These are phyloP conservation scores for Aphodius granarius DNA, from an alignment of 2,888 invertebrate species.

Conservation along the genomic window DNA sequence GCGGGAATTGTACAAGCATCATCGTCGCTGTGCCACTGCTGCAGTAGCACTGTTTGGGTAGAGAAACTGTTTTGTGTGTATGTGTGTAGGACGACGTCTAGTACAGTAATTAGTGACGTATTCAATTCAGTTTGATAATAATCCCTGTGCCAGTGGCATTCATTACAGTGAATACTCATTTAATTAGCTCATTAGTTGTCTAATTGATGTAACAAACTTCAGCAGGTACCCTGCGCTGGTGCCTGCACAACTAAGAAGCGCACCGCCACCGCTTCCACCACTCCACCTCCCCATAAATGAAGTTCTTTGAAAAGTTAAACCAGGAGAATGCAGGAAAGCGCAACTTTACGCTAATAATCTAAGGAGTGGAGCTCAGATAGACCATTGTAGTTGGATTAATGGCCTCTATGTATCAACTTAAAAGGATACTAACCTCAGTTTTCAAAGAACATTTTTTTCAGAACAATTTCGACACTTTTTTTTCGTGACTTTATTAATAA, in stretches of 20 bases:
- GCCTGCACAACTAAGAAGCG: not conserved
- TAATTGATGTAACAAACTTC: conserved; percentile 56
- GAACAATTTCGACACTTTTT: too few relatives aligned
- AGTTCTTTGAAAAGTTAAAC: conserved; percentile 15
- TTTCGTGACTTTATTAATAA: not conserved
- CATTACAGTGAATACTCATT: conserved; percentile 57
- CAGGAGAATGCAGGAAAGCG: not conserved
- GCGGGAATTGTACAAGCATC: not conserved
- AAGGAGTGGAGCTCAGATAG: not conserved
- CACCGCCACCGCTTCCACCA: not conserved
- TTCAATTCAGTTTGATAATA: conserved; percentile 46
- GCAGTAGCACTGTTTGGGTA: not conserved
- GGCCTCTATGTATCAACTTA: not conserved
- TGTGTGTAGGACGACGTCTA: conserved; percentile 10
- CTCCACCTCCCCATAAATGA: not conserved
- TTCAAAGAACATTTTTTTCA: too few relatives aligned
- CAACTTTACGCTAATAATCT: not conserved
- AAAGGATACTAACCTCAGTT: too few relatives aligned
- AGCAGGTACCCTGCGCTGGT: conserved; percentile 30
- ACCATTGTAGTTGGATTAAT: not conserved
- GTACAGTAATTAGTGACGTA: conserved; percentile 44
- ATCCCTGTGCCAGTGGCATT: conserved; percentile 46
- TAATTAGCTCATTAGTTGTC: conserved; percentile 59
- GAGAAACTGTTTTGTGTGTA: not conserved
- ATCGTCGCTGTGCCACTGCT: not conserved